phyloP scores from a whole-genome alignment of 2,888 invertebrate genomes.

The Siphlonurus alternatus region DNA sequence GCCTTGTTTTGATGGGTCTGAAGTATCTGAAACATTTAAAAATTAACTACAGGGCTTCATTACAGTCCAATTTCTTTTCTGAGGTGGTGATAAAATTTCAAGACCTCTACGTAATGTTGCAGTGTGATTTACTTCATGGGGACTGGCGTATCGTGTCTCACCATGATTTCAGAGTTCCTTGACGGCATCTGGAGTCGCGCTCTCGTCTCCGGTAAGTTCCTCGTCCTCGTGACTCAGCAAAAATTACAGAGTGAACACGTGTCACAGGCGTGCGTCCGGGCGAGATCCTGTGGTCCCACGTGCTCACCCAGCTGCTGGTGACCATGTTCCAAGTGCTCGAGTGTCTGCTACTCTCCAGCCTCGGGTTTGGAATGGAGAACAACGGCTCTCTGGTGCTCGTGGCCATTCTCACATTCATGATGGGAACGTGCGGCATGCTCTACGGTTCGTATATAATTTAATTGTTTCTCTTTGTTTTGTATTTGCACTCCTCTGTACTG shows the following conservation, averaged over 20 bases:
- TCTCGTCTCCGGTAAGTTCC: no score
- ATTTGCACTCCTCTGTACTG: slow-evolving; percentile 15
- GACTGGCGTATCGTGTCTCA: slow-evolving; percentile 63
- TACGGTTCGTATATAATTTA: no score
- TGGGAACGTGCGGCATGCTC: slow-evolving; percentile 73
- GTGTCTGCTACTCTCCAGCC: slow-evolving; percentile 42
- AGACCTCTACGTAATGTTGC: no score
- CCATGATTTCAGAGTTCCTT: slow-evolving; percentile 60
- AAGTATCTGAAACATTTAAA: no score
- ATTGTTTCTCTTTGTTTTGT: slow-evolving; percentile 45
- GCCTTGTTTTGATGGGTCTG: no score
- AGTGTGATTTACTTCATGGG: slow-evolving; percentile 76
- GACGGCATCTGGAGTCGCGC: slow-evolving; percentile 80
- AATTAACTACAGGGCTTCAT: no score
- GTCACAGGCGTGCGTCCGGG: slow-evolving; percentile 52
- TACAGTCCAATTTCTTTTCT: no score
- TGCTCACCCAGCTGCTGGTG: slow-evolving; percentile 57
- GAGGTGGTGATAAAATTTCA: no score
- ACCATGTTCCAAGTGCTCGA: slow-evolving; percentile 49
- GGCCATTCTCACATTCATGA: slow-evolving; percentile 45
- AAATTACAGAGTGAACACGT: no score
- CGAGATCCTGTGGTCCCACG: slow-evolving; percentile 68
- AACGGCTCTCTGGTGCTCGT: slow-evolving; percentile 43
- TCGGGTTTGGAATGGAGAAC: slow-evolving; percentile 40
- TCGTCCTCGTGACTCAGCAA: no score